Evolutionary conservation across 2,113 vertebrate genomes (phyloP).

Genomic region (Oncorhynchus nerka): DNA sequence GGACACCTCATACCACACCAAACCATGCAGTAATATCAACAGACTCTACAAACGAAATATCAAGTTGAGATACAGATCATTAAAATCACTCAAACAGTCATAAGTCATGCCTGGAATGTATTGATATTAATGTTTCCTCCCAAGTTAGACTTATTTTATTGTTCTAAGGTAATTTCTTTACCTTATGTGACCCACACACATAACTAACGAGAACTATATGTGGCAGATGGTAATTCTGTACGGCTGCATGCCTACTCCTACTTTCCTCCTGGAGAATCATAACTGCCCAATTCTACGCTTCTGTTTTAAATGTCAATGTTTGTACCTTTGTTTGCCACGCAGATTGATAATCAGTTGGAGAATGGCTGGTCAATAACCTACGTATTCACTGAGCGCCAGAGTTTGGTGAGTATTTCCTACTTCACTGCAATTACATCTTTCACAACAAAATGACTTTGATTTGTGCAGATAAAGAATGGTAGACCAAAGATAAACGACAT

Average conservation of each 20-base stretch:
- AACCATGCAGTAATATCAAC: too few species aligned
- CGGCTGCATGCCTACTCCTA: not conserved
- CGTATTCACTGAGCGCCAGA: slow-evolving; percentile 44
- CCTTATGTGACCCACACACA: too few species aligned
- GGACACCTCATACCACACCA: not conserved
- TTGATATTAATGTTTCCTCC: too few species aligned
- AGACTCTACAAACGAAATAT: too few species aligned
- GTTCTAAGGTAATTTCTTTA: too few species aligned
- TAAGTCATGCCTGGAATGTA: too few species aligned
- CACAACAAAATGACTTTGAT: not conserved
- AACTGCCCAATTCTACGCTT: not conserved
- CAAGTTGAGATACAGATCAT: too few species aligned
- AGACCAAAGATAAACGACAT: not conserved
- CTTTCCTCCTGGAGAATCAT: not conserved
- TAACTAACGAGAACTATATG: too few species aligned
- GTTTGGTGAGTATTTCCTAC: slow-evolving; percentile 39
- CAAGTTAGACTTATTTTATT: too few species aligned
- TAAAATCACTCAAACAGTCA: too few species aligned
- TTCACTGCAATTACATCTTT: not conserved
- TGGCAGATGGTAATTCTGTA: not conserved
- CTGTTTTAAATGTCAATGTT: not conserved
- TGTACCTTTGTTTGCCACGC: slow-evolving; percentile 26
- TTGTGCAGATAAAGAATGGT: not conserved
- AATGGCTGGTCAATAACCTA: slow-evolving; percentile 56
- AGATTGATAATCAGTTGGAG: slow-evolving; percentile 61